phyloP scores from a whole-genome alignment of 2,797 vertebrate species.

The Oreonectes daqikongensis region DNA sequence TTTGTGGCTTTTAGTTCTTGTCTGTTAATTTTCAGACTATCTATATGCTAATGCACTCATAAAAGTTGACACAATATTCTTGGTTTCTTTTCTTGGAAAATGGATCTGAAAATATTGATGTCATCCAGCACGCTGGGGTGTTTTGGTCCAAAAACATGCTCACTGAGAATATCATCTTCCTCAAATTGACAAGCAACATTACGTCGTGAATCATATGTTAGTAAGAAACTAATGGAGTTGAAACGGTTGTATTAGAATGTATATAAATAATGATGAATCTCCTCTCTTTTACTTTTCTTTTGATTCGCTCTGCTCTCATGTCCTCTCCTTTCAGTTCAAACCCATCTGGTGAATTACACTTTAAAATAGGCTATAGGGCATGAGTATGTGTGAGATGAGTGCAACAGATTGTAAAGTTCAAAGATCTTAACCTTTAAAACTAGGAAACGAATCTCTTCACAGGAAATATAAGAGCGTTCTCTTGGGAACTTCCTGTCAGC shows the following conservation, averaged over 20 bases:
- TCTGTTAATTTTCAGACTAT: neutral
- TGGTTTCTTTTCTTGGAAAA: neutral
- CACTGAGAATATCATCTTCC: neutral
- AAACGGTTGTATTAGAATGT: too few relatives aligned
- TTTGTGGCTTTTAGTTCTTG: neutral
- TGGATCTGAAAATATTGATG: neutral
- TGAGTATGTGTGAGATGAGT: slow-evolving; percentile 8
- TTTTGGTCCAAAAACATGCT: neutral
- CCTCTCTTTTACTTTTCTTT: too few relatives aligned
- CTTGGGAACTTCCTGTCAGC: slow-evolving; percentile 50
- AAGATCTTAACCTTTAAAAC: slow-evolving; percentile 30
- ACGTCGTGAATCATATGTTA: neutral
- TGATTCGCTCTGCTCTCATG: neutral
- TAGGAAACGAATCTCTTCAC: slow-evolving; percentile 28
- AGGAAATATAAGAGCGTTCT: slow-evolving; percentile 41
- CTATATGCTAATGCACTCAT: neutral
- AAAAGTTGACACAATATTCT: neutral
- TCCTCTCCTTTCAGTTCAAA: neutral
- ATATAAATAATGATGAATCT: neutral
- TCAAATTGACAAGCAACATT: neutral
- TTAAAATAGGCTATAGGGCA: slow-evolving; percentile 13
- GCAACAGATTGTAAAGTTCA: slow-evolving; percentile 27
- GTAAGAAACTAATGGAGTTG: neutral
- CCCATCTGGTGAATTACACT: neutral
- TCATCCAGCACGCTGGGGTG: neutral